Evolutionary conservation across 2,888 invertebrate genomes (phyloP).

Genomic region (Calameuta filiformis): DNA sequence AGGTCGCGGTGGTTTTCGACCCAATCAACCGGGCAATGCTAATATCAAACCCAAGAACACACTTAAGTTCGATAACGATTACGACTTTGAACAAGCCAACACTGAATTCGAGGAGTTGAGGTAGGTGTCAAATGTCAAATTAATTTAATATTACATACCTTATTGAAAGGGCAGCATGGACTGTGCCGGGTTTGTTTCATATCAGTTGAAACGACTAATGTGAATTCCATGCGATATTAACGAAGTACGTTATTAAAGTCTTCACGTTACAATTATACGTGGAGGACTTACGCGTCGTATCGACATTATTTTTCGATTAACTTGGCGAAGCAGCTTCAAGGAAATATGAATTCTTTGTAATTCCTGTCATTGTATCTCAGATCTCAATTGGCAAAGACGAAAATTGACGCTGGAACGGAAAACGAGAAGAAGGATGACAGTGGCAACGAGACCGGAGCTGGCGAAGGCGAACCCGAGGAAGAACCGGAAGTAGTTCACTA

Average conservation of each 20-base stretch:
- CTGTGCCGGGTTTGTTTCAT: slow-evolving; percentile 54
- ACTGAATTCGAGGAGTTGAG: slow-evolving; percentile 94
- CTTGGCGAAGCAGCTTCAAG: not conserved
- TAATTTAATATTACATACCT: too few species aligned
- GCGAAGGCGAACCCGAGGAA: slow-evolving; percentile 83
- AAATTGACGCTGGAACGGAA: slow-evolving; percentile 73
- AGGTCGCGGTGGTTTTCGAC: slow-evolving; percentile 58
- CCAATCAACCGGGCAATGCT: slow-evolving; percentile 57
- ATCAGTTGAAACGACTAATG: slow-evolving; percentile 49
- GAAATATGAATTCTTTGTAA: not conserved
- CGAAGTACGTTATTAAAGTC: slow-evolving; percentile 40
- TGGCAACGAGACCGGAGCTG: slow-evolving; percentile 89
- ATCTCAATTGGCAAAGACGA: slow-evolving; percentile 85
- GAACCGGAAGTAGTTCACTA: slow-evolving; percentile 79
- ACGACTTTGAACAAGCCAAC: slow-evolving; percentile 98
- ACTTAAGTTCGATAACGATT: slow-evolving; percentile 95
- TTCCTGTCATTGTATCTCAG: slow-evolving; percentile 47
- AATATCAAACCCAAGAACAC: slow-evolving; percentile 72
- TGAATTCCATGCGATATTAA: slow-evolving; percentile 57
- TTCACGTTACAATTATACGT: slow-evolving; percentile 16
- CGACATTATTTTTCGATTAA: slow-evolving; percentile 32
- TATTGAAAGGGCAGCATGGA: slow-evolving; percentile 39
- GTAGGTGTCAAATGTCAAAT: slow-evolving; percentile 34
- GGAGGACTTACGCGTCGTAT: slow-evolving; percentile 48
- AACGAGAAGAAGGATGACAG: slow-evolving; percentile 89